Base-by-base conservation (phyloP, 2,888 invertebrate species). In the Drosophila multiciliata region DNA sequence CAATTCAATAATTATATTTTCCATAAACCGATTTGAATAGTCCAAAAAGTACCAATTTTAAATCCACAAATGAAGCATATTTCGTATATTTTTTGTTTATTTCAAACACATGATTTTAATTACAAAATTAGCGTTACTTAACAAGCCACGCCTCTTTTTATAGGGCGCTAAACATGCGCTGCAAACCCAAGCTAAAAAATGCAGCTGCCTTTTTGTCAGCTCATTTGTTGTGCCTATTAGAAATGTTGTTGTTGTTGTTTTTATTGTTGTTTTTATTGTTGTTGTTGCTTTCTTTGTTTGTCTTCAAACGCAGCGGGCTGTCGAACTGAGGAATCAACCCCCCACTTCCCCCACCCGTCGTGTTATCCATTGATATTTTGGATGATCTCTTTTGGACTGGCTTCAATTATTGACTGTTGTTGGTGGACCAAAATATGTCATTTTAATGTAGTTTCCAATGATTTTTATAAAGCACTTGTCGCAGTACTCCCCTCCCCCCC, bases 361-460 rank as follows among this genome's bases (percentile, higher is more conserved):
- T 26, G 72, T 48, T 54, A 49, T 52, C 66, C 78, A 82, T 78
- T 80, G 82, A 80, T 78, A 76, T 63, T 60, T 54, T n/a, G 35
- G 55, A 38, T 68, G 48, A 68, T 63, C 54, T 54, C 23, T 40
- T 38, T 53, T n/a, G 23, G 33, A 49, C 5, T 53, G 9, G 66
- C 54, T 32, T 8, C 15, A 15, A 32, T 23, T 35, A 35, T 54
- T 23, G 3, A 1, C 45, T 12, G 32, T 42, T 42, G 35, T 36
- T 23, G 54, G n/a, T 12, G 2, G 29, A 57, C 64, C 82, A 82
- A 90, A 87, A 88, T 23, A 23, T 23, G 87, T 90, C 90, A 87
- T 86, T 83, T 90, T 86, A 82, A 90, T 86, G 75, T 66, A 73
- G 64, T 63, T 81, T 66, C 59, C 66, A 78, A 87, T 85, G 75